These are phyloP conservation scores for Cephonodes hylas DNA, from an alignment of 2,888 invertebrate species.

Conservation along the genomic window DNA sequence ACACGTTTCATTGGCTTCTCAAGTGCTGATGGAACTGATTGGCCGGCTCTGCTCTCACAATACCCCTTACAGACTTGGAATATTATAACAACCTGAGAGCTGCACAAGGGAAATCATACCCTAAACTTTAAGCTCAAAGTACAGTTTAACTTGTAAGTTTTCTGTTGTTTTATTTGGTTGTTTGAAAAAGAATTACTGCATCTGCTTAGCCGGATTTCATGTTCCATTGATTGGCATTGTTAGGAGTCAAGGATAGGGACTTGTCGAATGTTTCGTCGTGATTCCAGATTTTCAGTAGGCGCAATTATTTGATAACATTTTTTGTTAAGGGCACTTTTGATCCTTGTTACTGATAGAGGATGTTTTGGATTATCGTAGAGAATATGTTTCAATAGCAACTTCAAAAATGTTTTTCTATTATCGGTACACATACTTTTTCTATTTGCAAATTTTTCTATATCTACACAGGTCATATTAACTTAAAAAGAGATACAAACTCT, in stretches of 20 bases:
- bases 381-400: too few species aligned
- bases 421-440: too few species aligned
- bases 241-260: slow-evolving; percentile 54
- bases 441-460: too few species aligned
- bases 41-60: slow-evolving; percentile 74
- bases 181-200: slow-evolving; percentile 50
- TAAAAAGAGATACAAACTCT: too few species aligned
- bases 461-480: too few species aligned
- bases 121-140: neutral
- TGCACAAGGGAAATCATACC: slow-evolving; percentile 23
- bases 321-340: neutral
- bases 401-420: too few species aligned
- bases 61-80: slow-evolving; percentile 37
- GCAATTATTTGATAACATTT: slow-evolving; percentile 60
- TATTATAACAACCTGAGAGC: slow-evolving; percentile 24
- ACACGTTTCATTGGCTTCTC: slow-evolving; percentile 73
- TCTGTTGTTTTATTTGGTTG: slow-evolving; percentile 8
- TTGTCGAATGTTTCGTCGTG: slow-evolving; percentile 41
- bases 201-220: slow-evolving; percentile 73
- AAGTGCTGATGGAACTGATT: slow-evolving; percentile 78
- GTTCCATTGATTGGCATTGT: slow-evolving; percentile 78
- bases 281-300: slow-evolving; percentile 41
- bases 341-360: neutral
- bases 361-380: neutral
- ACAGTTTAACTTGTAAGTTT: neutral